A percentile compares a stretch with the other conserved stretches of the same genome.
These are phyloP conservation scores for Salvelinus alpinus DNA, from an alignment of 2,113 vertebrate species.

Conservation along the genomic window DNA sequence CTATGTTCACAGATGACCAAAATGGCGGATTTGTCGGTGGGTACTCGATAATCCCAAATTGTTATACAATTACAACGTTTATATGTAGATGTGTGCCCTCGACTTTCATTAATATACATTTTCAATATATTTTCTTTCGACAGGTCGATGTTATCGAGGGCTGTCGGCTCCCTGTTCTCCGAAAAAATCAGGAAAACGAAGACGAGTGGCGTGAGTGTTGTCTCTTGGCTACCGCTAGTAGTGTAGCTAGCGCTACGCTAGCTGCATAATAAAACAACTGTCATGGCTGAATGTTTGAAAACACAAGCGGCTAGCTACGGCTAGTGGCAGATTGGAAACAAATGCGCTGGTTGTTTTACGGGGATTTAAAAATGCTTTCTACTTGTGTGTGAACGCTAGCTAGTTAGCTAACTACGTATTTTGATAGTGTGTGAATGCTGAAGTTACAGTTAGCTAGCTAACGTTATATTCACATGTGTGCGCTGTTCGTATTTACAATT, in stretches of 20 bases:
- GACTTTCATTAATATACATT: not conserved
- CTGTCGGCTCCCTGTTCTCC: conserved; percentile 87
- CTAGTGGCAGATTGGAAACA: conserved; percentile 15
- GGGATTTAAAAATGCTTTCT: no score
- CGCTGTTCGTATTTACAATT: no score
- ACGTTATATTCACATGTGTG: no score
- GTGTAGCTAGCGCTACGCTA: conserved; percentile 28
- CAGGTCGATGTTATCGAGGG: conserved; percentile 88
- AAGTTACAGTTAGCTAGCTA: no score
- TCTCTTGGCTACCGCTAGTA: conserved; percentile 9
- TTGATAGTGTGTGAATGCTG: no score
- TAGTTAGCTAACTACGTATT: no score
- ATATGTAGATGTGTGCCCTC: not conserved
- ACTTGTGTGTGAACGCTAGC: no score
- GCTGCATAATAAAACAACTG: conserved; percentile 37
- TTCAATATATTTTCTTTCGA: conserved; percentile 28
- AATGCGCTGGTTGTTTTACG: not conserved
- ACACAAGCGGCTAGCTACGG: conserved; percentile 5
- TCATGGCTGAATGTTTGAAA: conserved; percentile 32
- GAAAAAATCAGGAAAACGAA: conserved; percentile 92
- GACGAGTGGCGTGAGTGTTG: conserved; percentile 91
- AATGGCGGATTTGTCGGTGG: conserved; percentile 76
- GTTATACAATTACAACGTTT: conserved; percentile 11
- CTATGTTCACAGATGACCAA: conserved; percentile 56
- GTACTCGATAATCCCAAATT: conserved; percentile 38